These are phyloP conservation scores for Neomorphus geoffroyi DNA, from an alignment of 2,797 vertebrate genomes.

Conservation along the genomic window DNA sequence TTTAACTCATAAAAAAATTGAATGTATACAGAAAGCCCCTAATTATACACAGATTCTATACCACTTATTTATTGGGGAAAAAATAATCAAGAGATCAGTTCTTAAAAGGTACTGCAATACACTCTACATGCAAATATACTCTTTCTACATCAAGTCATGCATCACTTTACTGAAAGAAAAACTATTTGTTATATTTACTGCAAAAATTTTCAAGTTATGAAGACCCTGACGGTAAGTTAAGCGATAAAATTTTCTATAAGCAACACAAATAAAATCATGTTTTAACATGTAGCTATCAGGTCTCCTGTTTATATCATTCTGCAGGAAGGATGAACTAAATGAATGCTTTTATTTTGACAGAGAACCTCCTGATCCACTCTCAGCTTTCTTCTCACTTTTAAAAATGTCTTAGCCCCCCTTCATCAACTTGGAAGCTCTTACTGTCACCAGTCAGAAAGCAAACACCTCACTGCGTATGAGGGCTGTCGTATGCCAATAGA, in stretches of 20 bases:
- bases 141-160: background rate
- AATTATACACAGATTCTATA: background rate
- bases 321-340: slow-evolving; percentile 56
- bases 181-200: slow-evolving; percentile 6
- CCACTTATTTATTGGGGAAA: background rate
- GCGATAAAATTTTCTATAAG: slow-evolving; percentile 47
- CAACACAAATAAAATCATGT: slow-evolving; percentile 43
- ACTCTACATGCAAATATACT: background rate
- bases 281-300: slow-evolving; percentile 50
- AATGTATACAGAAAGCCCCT: background rate
- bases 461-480: slow-evolving; percentile 64
- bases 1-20: background rate
- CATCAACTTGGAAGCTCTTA: slow-evolving; percentile 76
- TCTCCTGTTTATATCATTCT: slow-evolving; percentile 38
- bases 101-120: background rate
- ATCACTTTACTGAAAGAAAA: slow-evolving; percentile 2
- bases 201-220: background rate
- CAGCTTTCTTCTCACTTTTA: slow-evolving; percentile 74
- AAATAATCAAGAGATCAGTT: background rate
- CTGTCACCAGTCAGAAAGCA: slow-evolving; percentile 77
- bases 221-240: slow-evolving; percentile 37
- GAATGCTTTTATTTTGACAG: slow-evolving; percentile 77
- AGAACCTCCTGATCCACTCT: slow-evolving; percentile 56
- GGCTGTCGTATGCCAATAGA: slow-evolving; percentile 73
- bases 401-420: slow-evolving; percentile 68